Base-by-base conservation (phyloP, 1,140 invertebrate species). In the Vanessa atalanta region DNA sequence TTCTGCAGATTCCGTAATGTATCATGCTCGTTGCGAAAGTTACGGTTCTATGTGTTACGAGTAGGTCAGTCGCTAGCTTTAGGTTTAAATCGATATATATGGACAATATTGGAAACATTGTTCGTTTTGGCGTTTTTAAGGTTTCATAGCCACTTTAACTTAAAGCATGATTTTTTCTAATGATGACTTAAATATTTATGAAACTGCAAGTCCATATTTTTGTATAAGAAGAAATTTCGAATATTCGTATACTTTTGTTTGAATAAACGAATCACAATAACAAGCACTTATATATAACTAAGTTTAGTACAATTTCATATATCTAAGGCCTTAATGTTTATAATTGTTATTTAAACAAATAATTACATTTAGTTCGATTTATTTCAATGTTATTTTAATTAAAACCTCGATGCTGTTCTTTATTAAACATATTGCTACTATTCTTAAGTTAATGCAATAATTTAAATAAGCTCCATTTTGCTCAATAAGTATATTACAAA, bases 381-480 rank as follows among this genome's bases (percentile, higher is more conserved):
- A 72, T 79, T 79, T 85, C 80, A 87, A 88, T 88, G 79, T 80
- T 77, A 67, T 81, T 83, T 83, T 86, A 81, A 87, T 87, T 85
- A 81, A 78, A 83, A 77, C 72, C 77, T 79, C 82, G 61, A 60
- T 3, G 3, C 23, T 14, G 12, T 11, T 61, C 57, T 14, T 15
- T 31, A 37, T 61, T 16, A 31, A 61, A 12, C 31, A 61, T 15
- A 61, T 61, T 9, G 9, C 3, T 43, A 43, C 1, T 43, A 43
- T 43, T 43, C 7, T 43, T 43, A 7, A 43, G 9, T 43, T 5
- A 43, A 43, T 43, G 37, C 6, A 5, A 43, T 57, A n/a, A n/a
- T 23, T 57, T 23, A 53, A 53, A 16, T 53, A 14, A 50, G 4
- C 48, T 14, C 2, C 23, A 20, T 57, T 23, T 23, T 11, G 20